A percentile compares a stretch with the other conserved stretches of the same genome.
These are phyloP conservation scores for Cladorhizidae sp. DNA, from an alignment of 37 sponge, comb jelly and placozoan species.

Conservation along the genomic window DNA sequence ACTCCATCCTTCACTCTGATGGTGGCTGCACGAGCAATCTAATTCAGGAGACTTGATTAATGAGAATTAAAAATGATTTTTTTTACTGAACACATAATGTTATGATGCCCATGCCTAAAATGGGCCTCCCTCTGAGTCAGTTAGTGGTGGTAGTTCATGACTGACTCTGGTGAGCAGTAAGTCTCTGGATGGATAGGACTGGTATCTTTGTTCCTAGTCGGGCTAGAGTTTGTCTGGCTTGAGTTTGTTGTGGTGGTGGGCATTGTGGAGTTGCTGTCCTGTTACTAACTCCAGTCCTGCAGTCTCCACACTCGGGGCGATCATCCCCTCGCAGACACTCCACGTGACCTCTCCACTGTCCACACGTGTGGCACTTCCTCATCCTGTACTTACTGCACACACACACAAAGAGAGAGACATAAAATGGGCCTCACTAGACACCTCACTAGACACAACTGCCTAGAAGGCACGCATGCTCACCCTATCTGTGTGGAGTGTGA, in stretches of 20 bases:
- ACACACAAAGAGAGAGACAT: not conserved
- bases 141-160: not conserved
- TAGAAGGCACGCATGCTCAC: no score
- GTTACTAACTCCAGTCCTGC: no score
- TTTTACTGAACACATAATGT: no score
- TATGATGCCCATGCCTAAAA: no score
- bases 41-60: no score
- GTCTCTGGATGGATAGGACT: not conserved
- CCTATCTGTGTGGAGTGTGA: conserved; percentile 1
- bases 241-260: conserved; percentile 1
- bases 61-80: no score
- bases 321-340: conserved; percentile 8
- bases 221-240: not conserved
- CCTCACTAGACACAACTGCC: no score
- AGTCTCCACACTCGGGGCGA: not conserved
- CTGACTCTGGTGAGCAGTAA: not conserved
- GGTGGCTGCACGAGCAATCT: no score
- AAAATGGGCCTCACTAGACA: not conserved
- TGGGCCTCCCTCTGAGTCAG: no score
- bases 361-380: conserved; percentile 18
- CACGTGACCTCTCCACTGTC: conserved; percentile 24
- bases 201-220: not conserved
- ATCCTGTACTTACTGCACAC: conserved; percentile 25
- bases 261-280: not conserved
- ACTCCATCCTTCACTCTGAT: no score